Evolutionary conservation across 2,113 vertebrate genomes (phyloP), one percentile per base, ranked within the genome.

Genomic region (Apodemus speciosus): DNA sequence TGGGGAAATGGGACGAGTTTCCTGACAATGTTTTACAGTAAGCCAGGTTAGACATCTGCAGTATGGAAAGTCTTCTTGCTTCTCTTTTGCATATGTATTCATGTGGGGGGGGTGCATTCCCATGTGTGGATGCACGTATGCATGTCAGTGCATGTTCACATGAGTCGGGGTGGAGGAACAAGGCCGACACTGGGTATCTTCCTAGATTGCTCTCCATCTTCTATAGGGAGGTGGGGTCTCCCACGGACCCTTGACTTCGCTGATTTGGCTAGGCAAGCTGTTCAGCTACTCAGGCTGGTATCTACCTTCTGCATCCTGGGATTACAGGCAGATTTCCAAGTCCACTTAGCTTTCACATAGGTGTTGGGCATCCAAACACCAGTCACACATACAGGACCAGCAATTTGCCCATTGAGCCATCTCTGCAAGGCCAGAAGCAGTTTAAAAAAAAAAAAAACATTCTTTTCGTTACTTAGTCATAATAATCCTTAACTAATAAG

Each of bases 391-490:
- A 32, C 56, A 25, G 16, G n/a, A n/a, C 79, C 27, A 60, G 56
- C 6, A 21, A 3, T 62, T 62, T 43, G 30, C 58, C 58, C 80
- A 83, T 15, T 30, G 25, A 62, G 8, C 38, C 20, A 20, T 43
- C 8, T 62, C 38, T 2, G 8, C 56, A 62, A 30, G 1, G 13
- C 56, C 38, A 62, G 38, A 62, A 62, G 79, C 21, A 16, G n/a
- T 40, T 80, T 58, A 89, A 93, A 92, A 11, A 62, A 62, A 58
- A 58, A 60, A 8, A 64, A 64, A 64, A 60, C 56, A 76, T 18
- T 11, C 40, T 68, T 95, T 92, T 81, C 80, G 68, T 94, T 79
- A 92, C 49, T 94, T 91, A 95, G 84, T 85, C 89, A 89, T 89
- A 46, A 68, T 15, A 9, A 76, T 84, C 51, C 56, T 69, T 91